A percentile compares a stretch with the other conserved stretches of the same genome.
Conservation (phyloP, 2,797 vertebrate genomes). For the Valencia hispanica region DNA sequence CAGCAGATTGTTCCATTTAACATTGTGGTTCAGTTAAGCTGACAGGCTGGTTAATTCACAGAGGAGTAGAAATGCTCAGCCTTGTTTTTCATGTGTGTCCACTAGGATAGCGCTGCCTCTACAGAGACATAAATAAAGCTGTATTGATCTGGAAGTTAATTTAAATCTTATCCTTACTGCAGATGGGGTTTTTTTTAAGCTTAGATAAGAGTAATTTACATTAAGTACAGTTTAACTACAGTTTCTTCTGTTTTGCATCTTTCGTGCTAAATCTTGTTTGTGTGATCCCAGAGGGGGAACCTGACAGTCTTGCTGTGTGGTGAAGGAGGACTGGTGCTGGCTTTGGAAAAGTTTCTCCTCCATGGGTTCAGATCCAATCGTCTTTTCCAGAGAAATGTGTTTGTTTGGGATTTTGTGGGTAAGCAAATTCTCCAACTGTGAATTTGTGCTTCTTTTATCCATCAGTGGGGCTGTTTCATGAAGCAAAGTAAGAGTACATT, state of each 20-base stretch:
- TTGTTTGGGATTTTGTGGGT: constrained; percentile 99
- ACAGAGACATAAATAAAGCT: neutral
- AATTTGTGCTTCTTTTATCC: constrained; percentile 32
- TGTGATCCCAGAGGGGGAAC: constrained; percentile 87
- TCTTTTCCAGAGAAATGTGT: constrained; percentile 96
- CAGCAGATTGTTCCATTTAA: constrained; percentile 7
- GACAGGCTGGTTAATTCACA: constrained; percentile 11
- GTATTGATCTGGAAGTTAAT: neutral
- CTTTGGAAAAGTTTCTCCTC: constrained; percentile 94
- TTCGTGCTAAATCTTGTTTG: constrained; percentile 20
- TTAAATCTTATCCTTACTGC: neutral
- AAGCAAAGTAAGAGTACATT: constrained; percentile 8
- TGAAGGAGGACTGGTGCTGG: constrained; percentile 90
- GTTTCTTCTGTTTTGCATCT: constrained; percentile 15
- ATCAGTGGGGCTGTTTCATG: constrained; percentile 17
- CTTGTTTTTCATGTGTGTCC: neutral
- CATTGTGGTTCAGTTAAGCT: constrained; percentile 4
- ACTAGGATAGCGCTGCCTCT: neutral
- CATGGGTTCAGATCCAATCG: constrained; percentile 91
- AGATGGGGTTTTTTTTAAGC: neutral
- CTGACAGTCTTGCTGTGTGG: constrained; percentile 93
- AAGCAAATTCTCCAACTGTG: constrained; percentile 47
- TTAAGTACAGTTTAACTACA: neutral
- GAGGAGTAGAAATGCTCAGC: constrained; percentile 9
- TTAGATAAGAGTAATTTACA: neutral